Evolutionary conservation across 2,888 invertebrate species (phyloP).

Genomic region (Phengaris arion): DNA sequence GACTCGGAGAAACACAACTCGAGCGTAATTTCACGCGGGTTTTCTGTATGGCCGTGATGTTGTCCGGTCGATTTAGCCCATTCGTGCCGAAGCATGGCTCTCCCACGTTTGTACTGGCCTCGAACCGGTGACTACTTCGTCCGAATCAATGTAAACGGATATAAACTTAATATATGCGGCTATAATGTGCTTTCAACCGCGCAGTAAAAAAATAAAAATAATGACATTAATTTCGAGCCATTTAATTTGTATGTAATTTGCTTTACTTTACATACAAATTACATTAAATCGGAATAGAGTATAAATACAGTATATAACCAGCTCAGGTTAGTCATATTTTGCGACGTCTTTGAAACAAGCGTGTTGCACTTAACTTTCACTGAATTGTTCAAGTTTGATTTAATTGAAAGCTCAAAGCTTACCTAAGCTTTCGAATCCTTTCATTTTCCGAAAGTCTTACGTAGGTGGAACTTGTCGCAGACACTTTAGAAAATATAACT

Average conservation of each 20-base stretch:
- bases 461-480: not conserved
- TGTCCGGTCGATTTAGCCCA: no score
- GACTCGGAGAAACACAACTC: no score
- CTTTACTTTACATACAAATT: not conserved
- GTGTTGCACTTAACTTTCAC: conserved; percentile 25
- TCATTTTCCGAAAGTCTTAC: not conserved
- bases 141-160: not conserved
- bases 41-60: no score
- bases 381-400: conserved; percentile 26
- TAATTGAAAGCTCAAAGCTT: conserved; percentile 27
- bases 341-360: not conserved
- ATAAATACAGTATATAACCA: not conserved
- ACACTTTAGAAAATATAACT: not conserved
- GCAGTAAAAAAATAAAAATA: no score
- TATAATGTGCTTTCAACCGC: not conserved
- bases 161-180: not conserved
- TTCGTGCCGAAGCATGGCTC: no score
- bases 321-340: not conserved
- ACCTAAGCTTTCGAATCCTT: conserved; percentile 25
- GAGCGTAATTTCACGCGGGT: no score
- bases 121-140: not conserved
- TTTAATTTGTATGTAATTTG: not conserved
- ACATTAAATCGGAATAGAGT: not conserved
- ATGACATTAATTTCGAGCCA: not conserved
- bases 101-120: not conserved